Evolutionary conservation across 1,140 invertebrate genomes (phyloP), one percentile per base, ranked within the genome.

Genomic region (Halictus rubicundus): DNA sequence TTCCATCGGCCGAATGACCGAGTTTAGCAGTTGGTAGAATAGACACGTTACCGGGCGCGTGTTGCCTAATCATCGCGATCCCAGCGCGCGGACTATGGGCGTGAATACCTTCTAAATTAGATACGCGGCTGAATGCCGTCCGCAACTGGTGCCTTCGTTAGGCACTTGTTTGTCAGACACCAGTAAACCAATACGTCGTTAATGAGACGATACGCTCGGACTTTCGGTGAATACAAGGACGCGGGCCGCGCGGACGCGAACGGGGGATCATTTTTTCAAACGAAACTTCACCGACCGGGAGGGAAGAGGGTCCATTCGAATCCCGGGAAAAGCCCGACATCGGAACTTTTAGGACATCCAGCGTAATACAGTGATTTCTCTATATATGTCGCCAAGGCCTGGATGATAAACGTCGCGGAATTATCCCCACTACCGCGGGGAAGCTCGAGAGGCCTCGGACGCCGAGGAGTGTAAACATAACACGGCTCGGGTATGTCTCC

Each of bases 41-140:
- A 39, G 42, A 46, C 75, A 21, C 57, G 39, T 68, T 59, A 60
- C 25, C 52, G 9, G 42, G 42, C 37, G 25, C 27, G 65, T 23
- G 54, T 69, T 59, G 54, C 60, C 74, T 69, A 69, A 76, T 76
- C 65, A 76, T 69, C 37, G 65, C 52, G 54, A 76, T 76, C 64
- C 42, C 27, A 16, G 16, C 23, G 19, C 73, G 52, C 37, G 37
- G 52, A 59, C 37, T 52, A 27, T 10, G 37, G 7, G 27, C 49
- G 14, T 69, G 59, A 78, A 78, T 78, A 64, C 42, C 68, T 71
- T 71, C 75, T 71, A 78, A 78, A 70, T 71, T 78, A 78, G 68
- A 63, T 63, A 69, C 57, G 25, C 57, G 37, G 69, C 23, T 54
- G 27, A 63, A 70, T 77, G 46, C 42, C 32, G 9, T 21, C 16